Percentiles rank a stretch among this genome's conserved stretches.
These are phyloP conservation scores for Laticauda colubrina DNA, from an alignment of 2,113 vertebrate species.

Conservation along the genomic window DNA sequence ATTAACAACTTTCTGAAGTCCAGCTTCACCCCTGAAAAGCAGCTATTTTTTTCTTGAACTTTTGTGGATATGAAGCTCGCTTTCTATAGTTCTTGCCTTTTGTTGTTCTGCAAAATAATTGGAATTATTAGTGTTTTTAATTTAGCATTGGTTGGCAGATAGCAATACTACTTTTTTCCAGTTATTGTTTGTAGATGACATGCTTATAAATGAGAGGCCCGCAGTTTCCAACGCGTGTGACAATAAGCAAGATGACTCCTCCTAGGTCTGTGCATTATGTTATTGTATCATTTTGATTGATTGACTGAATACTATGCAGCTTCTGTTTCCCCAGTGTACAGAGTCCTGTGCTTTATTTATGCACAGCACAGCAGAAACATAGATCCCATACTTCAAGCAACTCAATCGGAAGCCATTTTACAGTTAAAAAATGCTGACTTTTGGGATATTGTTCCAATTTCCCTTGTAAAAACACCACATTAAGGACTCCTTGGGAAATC, in stretches of 20 bases:
- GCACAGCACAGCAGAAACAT: conserved; percentile 12
- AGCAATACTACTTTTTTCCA: not conserved
- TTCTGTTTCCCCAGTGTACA: conserved; percentile 5
- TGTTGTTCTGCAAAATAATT: not conserved
- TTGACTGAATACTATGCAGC: conserved; percentile 8
- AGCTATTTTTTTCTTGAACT: not conserved
- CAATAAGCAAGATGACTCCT: not conserved
- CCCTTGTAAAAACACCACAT: conserved; percentile 5
- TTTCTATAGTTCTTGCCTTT: not conserved
- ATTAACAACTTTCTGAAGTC: not conserved
- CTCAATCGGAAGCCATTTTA: conserved; percentile 19
- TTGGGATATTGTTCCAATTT: conserved; percentile 36
- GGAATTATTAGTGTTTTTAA: not conserved
- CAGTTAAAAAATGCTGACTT: conserved; percentile 18
- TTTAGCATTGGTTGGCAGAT: not conserved
- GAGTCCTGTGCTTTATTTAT: conserved; percentile 4
- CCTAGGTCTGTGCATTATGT: not conserved
- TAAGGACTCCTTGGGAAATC: conserved; percentile 29
- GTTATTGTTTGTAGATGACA: not conserved
- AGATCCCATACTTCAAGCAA: conserved; percentile 5
- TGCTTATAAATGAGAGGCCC: not conserved
- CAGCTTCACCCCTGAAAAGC: not conserved
- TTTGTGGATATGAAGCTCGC: not conserved
- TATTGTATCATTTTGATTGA: conserved; percentile 12
- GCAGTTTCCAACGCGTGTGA: not conserved